phyloP scores from a whole-genome alignment of 2,888 invertebrate genomes.

The Mimumesa dahlbomi region DNA sequence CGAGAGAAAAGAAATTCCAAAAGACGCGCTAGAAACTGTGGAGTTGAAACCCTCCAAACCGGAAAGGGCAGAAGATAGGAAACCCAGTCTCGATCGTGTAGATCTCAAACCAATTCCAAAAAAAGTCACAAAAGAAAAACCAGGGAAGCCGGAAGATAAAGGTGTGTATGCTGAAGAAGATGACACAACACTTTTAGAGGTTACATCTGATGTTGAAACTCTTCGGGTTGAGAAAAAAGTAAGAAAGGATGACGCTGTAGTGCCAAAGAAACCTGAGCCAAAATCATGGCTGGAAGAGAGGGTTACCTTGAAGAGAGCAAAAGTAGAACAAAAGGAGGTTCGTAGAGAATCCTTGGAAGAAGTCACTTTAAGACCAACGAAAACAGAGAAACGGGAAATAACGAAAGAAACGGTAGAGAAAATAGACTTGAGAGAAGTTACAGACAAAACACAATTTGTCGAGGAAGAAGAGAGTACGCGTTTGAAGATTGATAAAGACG shows the following conservation, averaged over 20 bases:
- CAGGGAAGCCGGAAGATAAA: conserved; percentile 20
- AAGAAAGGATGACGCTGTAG: conserved; percentile 55
- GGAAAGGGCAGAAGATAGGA: conserved; percentile 49
- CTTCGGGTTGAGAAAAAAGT: conserved; percentile 20
- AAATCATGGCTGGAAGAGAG: conserved; percentile 86
- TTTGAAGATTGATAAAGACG: conserved; percentile 57
- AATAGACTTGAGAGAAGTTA: conserved; percentile 81
- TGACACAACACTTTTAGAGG: conserved; percentile 48
- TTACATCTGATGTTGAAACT: conserved; percentile 25
- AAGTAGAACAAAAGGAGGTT: conserved; percentile 77
- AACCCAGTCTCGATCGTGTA: conserved; percentile 80
- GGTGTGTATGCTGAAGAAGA: conserved; percentile 74
- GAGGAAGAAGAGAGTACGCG: conserved; percentile 65
- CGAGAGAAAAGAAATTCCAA: conserved; percentile 79
- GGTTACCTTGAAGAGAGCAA: conserved; percentile 82
- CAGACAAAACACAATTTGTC: conserved; percentile 51
- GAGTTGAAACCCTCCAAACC: conserved; percentile 84
- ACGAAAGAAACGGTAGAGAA: conserved; percentile 79
- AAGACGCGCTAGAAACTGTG: conserved; percentile 80
- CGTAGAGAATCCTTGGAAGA: conserved; percentile 73
- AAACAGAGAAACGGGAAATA: conserved; percentile 59
- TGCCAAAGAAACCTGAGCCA: conserved; percentile 44
- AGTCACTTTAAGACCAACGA: conserved; percentile 72
- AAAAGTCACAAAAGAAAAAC: conserved; percentile 21
- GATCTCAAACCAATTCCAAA: conserved; percentile 80